Conservation (phyloP, 2,888 invertebrate species). For the Ophion ellenae region DNA sequence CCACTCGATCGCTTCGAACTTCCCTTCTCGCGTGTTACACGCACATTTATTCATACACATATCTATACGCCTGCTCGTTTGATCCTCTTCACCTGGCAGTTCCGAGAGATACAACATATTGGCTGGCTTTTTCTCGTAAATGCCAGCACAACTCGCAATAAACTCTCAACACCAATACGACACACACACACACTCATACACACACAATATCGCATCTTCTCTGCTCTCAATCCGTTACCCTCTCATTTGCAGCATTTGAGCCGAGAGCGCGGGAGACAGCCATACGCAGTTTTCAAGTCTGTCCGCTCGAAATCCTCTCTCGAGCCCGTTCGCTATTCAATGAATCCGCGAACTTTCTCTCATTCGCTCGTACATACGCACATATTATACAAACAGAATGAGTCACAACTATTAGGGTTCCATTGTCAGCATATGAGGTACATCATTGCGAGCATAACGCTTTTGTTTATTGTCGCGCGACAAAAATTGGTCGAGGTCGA, state of each 20-base stretch:
- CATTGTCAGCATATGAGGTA: too few species aligned
- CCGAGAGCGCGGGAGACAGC: slow-evolving; percentile 19
- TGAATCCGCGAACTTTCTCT: slow-evolving; percentile 47
- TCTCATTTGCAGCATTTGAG: neutral
- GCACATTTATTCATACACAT: slow-evolving; percentile 11
- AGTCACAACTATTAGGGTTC: too few species aligned
- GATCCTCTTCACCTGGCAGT: slow-evolving; percentile 53
- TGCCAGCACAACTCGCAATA: slow-evolving; percentile 56
- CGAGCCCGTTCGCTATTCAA: slow-evolving; percentile 45
- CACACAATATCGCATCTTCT: slow-evolving; percentile 20
- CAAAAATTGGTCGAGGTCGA: too few species aligned
- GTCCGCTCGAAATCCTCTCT: slow-evolving; percentile 19
- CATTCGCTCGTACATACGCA: slow-evolving; percentile 25
- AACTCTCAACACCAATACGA: slow-evolving; percentile 51
- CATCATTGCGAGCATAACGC: too few species aligned
- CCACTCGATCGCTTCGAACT: slow-evolving; percentile 23
- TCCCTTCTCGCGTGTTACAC: slow-evolving; percentile 32
- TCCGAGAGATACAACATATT: slow-evolving; percentile 56
- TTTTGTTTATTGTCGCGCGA: too few species aligned
- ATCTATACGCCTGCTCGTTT: slow-evolving; percentile 28
- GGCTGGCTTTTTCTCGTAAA: slow-evolving; percentile 60
- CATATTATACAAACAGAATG: too few species aligned
- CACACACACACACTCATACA: neutral
- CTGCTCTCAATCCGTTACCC: neutral
- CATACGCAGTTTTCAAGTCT: slow-evolving; percentile 22